phyloP scores from a whole-genome alignment of 2,113 vertebrate genomes.

The Sialia sialis region DNA sequence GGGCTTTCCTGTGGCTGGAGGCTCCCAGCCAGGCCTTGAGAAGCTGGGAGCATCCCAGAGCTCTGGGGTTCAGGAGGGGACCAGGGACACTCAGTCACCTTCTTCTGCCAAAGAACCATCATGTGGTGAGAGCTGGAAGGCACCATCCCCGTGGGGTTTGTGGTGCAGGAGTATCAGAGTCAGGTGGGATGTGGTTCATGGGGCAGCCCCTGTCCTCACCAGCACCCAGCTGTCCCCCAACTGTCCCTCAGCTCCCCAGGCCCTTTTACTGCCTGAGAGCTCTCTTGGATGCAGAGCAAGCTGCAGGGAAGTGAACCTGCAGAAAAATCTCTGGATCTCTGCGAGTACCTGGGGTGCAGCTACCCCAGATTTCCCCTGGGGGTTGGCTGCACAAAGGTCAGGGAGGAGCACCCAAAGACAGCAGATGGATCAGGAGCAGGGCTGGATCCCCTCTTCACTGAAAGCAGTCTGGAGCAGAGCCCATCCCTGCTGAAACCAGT shows the following conservation, averaged over 20 bases:
- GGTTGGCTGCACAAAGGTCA: accelerated
- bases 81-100: background rate
- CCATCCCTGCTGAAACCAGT: background rate
- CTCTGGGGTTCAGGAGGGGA: background rate
- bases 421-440: background rate
- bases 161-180: background rate
- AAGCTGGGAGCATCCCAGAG: background rate
- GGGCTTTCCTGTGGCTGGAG: background rate
- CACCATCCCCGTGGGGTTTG: background rate
- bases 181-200: background rate
- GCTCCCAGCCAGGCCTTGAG: background rate
- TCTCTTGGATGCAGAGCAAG: background rate
- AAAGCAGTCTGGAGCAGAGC: background rate
- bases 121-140: accelerated
- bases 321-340: background rate
- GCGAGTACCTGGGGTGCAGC: background rate
- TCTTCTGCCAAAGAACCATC: background rate
- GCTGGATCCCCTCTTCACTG: background rate
- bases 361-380: background rate
- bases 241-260: background rate
- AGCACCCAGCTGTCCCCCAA: background rate
- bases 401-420: background rate
- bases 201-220: background rate
- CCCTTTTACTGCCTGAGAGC: background rate
- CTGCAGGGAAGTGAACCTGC: background rate